Base-by-base conservation (phyloP, 2,888 invertebrate genomes). In the Yponomeuta sedellus region DNA sequence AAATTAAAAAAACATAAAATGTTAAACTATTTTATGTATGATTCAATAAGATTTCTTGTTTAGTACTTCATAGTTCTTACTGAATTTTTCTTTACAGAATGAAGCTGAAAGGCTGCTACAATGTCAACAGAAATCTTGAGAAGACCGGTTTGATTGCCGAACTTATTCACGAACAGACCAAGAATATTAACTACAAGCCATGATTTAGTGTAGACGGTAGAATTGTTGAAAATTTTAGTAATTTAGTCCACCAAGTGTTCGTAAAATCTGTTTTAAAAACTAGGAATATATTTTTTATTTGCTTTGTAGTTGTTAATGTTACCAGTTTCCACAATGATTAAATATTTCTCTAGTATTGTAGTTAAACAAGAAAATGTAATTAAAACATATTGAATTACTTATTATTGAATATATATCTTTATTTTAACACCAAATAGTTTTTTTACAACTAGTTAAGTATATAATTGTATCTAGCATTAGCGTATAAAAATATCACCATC, bases 61-160 rank as follows among this genome's bases (percentile, higher is more conserved):
- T 25, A 5, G 25, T 25, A n/a, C n/a, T n/a, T n/a, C n/a, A 28
- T 34, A 34, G 5, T 34, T 34, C 34, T 34, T 5, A 34, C 34
- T 34, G 34, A 34, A 0, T 34, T 67, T 69, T 66, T 70, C 69
- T 71, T 85, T 84, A 61, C 85, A 91, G 91, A 85, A 81, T 67
- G 91, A 91, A 77, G 91, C 91, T 8, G 88, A 89, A 68, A 82
- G 82, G 75, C 75, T 91, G n/a, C 74, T 91, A 16, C 75, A 88
- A 11, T 91, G 91, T 68, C 89, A 88, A 71, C 89, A 88, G 71
- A 89, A 88, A 67, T 74, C 83, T 64, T 88, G 75, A 86, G 76
- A 56, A 25, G 25, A 25, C n/a, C 63, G 22, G 5, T 25, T 6
- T 5, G 25, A 28, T n/a, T 52, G 16, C 44, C 16, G 16, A 52